Base-by-base conservation (phyloP, 2,888 invertebrate species). In the Drosophila rellima region DNA sequence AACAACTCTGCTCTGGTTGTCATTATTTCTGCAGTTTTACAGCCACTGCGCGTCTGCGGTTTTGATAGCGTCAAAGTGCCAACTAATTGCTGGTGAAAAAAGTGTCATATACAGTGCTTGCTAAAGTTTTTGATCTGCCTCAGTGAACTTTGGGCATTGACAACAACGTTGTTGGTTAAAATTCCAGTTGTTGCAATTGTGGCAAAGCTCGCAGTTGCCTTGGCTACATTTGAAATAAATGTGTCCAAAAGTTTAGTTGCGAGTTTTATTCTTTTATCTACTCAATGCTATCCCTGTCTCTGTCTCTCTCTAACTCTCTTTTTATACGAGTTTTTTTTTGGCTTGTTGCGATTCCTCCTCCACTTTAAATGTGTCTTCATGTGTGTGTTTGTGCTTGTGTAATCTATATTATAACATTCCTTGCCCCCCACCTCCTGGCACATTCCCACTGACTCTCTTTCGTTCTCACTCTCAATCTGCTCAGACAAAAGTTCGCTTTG, bases 191-290 rank as follows among this genome's bases (percentile, higher is more conserved):
- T 44, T 51, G 35, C 45, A 61, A 29, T 57, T 65, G 47, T 55
- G 40, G 15, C 42, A 42, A 39, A 39, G 45, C 44, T 51, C 29
- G 7, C 35, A 7, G 68, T 57, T 78, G 65, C 73, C 64, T 57
- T 85, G 78, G 64, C 72, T 67, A 70, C 75, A 78, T 81, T 87
- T 78, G 48, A 87, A 84, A 87, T 84, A 84, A 84, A 87, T 83
- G 79, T 81, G 81, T 81, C 78, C 61, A 79, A 81, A 87, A 78
- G 78, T 80, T 78, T 72, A 50, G 87, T 60, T 72, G n/a, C 17
- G 60, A 74, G 68, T 83, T 83, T 75, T 67, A 69, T 70, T 66
- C 79, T 74, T 81, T 78, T 84, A 84, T 84, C 78, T 72, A 61
- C 57, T 63, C 50, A 17, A 40, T 37, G 69, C 35, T 33, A 31